These are phyloP conservation scores for Megaceryle alcyon DNA, from an alignment of 2,797 vertebrate species.

Conservation along the genomic window DNA sequence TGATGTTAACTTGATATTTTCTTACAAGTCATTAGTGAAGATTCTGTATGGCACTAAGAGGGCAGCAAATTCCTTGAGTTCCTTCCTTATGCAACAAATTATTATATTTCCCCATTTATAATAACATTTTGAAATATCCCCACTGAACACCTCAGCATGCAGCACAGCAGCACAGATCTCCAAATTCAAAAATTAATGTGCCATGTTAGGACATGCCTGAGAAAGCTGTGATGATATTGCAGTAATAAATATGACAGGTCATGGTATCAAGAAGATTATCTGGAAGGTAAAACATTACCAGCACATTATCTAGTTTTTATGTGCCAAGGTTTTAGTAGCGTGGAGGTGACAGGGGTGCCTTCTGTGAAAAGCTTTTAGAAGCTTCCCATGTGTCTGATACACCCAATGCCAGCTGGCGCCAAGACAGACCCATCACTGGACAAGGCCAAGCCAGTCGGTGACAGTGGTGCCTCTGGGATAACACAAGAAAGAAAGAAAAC, in stretches of 20 bases:
- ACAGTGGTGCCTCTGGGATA: background rate
- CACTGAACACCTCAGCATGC: background rate
- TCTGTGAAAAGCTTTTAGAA: background rate
- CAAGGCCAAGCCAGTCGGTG: background rate
- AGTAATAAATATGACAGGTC: background rate
- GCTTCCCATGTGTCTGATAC: background rate
- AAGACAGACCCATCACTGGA: fast-evolving
- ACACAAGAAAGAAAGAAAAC: background rate
- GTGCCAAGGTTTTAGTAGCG: background rate
- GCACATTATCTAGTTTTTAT: background rate
- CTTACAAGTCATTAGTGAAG: background rate
- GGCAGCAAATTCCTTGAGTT: background rate
- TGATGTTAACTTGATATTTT: background rate
- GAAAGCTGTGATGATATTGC: background rate
- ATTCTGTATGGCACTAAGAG: background rate
- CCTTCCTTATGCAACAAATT: background rate
- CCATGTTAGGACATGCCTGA: background rate
- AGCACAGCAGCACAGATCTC: background rate
- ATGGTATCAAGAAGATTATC: background rate
- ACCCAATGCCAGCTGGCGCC: too few relatives aligned
- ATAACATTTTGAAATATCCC: background rate
- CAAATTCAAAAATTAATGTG: background rate
- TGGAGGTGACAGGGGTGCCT: too few relatives aligned
- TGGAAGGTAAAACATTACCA: background rate
- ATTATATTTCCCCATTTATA: background rate